These are phyloP conservation scores for Galeruca laticollis DNA, from an alignment of 2,888 invertebrate genomes.

Conservation along the genomic window DNA sequence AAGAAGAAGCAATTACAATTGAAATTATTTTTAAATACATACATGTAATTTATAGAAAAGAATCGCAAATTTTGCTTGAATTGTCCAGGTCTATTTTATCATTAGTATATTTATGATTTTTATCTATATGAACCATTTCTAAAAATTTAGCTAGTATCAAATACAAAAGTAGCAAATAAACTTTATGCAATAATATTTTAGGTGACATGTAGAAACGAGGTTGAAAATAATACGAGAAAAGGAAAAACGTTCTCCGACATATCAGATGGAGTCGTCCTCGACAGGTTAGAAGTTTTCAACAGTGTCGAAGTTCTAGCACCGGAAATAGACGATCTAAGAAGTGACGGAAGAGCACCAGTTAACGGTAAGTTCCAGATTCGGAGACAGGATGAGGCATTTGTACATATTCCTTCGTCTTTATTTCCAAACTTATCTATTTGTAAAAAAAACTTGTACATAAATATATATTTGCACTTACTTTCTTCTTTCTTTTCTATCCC, in stretches of 20 bases:
- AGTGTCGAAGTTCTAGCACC: slow-evolving; percentile 85
- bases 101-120: no score
- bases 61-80: no score
- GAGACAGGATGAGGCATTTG: slow-evolving; percentile 36
- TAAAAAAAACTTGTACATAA: slow-evolving; percentile 33
- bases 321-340: slow-evolving; percentile 75
- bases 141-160: no score
- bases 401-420: slow-evolving; percentile 44
- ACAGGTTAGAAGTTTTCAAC: slow-evolving; percentile 81
- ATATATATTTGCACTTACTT: slow-evolving; percentile 32
- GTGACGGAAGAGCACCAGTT: slow-evolving; percentile 45
- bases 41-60: no score
- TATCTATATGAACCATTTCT: no score
- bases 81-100: no score
- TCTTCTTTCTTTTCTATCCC: slow-evolving; percentile 25
- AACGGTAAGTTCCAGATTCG: slow-evolving; percentile 53
- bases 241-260: slow-evolving; percentile 65
- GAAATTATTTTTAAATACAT: no score
- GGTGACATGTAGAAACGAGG: slow-evolving; percentile 65
- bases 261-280: slow-evolving; percentile 72
- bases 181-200: slow-evolving; percentile 50
- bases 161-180: no score
- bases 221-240: slow-evolving; percentile 56
- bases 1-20: no score
- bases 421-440: not conserved